Evolutionary conservation across 2,888 invertebrate species (phyloP).

Genomic region (Nomada fucata): DNA sequence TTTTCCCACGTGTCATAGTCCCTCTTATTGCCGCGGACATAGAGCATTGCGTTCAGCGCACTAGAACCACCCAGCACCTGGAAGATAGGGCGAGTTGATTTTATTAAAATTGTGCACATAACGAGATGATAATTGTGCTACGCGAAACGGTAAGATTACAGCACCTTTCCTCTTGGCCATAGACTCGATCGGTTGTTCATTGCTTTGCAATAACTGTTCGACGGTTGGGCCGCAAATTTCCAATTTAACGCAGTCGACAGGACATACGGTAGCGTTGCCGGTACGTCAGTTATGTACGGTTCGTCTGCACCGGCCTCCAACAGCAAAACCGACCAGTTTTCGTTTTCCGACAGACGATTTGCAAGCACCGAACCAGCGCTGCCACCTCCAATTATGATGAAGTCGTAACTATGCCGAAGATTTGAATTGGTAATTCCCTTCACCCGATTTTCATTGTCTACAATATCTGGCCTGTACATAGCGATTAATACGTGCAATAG

Average conservation of each 20-base stretch:
- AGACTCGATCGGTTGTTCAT: constrained; percentile 81
- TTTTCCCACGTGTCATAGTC: constrained; percentile 94
- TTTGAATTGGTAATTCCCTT: constrained; percentile 82
- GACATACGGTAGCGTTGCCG: constrained; percentile 89
- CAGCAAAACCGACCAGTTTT: constrained; percentile 89
- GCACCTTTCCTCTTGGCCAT: constrained; percentile 85
- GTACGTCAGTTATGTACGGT: constrained; percentile 89
- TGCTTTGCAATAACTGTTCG: constrained; percentile 87
- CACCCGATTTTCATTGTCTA: constrained; percentile 88
- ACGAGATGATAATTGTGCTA: background rate
- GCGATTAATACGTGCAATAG: constrained; percentile 88
- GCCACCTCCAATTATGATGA: constrained; percentile 92
- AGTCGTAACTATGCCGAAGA: constrained; percentile 89
- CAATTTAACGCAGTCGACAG: constrained; percentile 92
- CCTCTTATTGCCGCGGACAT: constrained; percentile 91
- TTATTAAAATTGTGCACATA: background rate
- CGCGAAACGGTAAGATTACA: background rate
- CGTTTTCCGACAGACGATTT: constrained; percentile 90
- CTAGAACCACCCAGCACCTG: constrained; percentile 36
- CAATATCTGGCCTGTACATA: constrained; percentile 89
- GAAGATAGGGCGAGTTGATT: background rate
- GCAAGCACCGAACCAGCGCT: constrained; percentile 93
- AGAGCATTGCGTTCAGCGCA: constrained; percentile 93
- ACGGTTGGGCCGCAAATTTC: constrained; percentile 92
- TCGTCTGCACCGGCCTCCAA: constrained; percentile 93